Evolutionary conservation across 2,113 vertebrate genomes (phyloP).

Genomic region (Ploceus nigricollis): DNA sequence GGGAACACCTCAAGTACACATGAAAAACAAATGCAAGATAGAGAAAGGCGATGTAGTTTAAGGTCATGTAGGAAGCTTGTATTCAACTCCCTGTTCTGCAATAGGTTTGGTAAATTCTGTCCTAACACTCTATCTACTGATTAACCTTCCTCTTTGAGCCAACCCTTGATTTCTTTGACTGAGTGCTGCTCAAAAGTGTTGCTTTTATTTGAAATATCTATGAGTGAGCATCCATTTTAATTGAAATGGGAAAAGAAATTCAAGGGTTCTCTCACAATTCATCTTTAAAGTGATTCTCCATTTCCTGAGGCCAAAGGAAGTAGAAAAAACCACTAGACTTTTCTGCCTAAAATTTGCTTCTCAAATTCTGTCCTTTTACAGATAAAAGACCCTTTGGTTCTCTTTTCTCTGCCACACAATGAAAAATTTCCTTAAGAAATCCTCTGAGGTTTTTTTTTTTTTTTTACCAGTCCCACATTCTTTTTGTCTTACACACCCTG

Average conservation of each 20-base stretch:
- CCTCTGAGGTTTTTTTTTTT: neutral
- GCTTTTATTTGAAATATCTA: conserved; percentile 1
- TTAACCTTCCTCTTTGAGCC: neutral
- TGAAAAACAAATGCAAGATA: neutral
- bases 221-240: neutral
- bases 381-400: conserved; percentile 23
- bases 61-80: neutral
- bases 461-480: neutral
- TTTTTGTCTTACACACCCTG: conserved; percentile 23
- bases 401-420: neutral
- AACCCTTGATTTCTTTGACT: neutral
- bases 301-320: conserved; percentile 56
- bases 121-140: neutral
- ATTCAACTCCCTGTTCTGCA: neutral
- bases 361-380: conserved; percentile 32
- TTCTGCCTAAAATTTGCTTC: conserved; percentile 39
- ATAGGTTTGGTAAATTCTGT: neutral
- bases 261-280: neutral
- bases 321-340: conserved; percentile 1
- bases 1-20: neutral
- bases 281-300: conserved; percentile 20
- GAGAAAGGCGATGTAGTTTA: neutral
- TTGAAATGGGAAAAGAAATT: conserved; percentile 40
- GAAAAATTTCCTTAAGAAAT: conserved; percentile 44
- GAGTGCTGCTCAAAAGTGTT: neutral